Evolutionary conservation across 2,113 vertebrate species (phyloP).

Genomic region (Oxyura jamaicensis): DNA sequence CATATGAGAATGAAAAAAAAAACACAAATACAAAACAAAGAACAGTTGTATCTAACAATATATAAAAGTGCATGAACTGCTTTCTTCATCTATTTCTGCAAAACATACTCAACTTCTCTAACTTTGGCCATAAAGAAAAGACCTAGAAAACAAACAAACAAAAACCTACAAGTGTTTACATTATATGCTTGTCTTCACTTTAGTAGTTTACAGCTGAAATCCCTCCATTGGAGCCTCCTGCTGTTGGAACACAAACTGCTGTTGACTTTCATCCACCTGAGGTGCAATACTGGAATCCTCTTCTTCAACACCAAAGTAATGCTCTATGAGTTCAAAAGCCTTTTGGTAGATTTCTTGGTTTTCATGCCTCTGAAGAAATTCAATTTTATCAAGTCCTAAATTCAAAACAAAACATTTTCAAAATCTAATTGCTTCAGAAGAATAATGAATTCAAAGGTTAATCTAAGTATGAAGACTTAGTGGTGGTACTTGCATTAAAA

Average conservation of each 20-base stretch:
- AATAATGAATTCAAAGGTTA: background rate
- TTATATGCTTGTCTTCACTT: background rate
- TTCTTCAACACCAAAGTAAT: conserved; percentile 90
- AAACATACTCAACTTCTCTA: conserved; percentile 46
- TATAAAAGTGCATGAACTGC: conserved; percentile 72
- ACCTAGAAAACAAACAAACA: background rate
- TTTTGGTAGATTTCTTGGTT: conserved; percentile 93
- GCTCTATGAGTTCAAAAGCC: conserved; percentile 90
- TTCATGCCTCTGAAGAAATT: conserved; percentile 91
- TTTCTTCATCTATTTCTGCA: conserved; percentile 67
- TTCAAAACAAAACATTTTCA: conserved; percentile 20
- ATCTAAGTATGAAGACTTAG: background rate
- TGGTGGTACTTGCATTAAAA: background rate
- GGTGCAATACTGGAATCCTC: conserved; percentile 88
- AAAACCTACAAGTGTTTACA: background rate
- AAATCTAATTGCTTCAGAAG: background rate
- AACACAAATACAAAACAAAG: conserved; percentile 66
- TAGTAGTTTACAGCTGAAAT: conserved; percentile 84
- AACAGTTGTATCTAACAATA: conserved; percentile 66
- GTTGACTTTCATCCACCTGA: conserved; percentile 90
- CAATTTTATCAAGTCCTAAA: conserved; percentile 90
- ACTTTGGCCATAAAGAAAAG: conserved; percentile 49
- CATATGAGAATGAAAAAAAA: conserved; percentile 67
- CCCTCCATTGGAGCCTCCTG: conserved; percentile 90
- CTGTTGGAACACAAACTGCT: conserved; percentile 92